Evolutionary conservation across 2,797 vertebrate genomes (phyloP), one percentile per base, ranked within the genome.

Genomic region (Amphiprion clarkii): DNA sequence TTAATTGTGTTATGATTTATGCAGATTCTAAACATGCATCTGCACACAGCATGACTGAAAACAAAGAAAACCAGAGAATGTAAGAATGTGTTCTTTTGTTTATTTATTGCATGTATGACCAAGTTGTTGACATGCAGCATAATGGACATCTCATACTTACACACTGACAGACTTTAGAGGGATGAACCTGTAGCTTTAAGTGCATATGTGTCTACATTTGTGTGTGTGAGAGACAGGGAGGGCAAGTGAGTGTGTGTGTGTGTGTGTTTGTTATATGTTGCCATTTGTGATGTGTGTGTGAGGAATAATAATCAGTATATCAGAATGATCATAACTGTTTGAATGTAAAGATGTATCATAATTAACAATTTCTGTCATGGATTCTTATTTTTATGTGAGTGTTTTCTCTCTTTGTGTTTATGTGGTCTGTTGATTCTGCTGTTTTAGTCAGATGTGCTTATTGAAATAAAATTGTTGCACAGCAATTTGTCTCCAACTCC

Each of bases 381-480:
- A 91, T 72, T 90, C 77, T 81, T 78, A 76, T 88, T 90, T 92
- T 81, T 79, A 70, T 83, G 67, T 74, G 76, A 86, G 62, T 86
- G 25, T 88, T 89, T 86, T 58, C 76, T 74, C 53, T 39, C 42
- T 74, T 70, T 76, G 44, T 88, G 76, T 91, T 81, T 76, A 78
- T 88, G 86, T 84, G 67, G 59, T 78, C 39, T 74, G 46, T 87
- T 81, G 53, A 89, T 89, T 92, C 95, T 96, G 95, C 79, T 93
- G 95, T 96, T 96, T 88, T 96, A 96, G 95, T 95, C 95, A 94
- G 95, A 92, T 17, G 86, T 89, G 84, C 71, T 88, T 94, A 93
- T 95, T 95, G 93, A 94, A 94, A 93, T 91, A 89, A 95, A 39
- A 92, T 84, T 56, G 48, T 77, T 88, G 65, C 72, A 89, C 61